Evolutionary conservation across 2,113 vertebrate genomes (phyloP).

Genomic region (Sebastes schlegelii): DNA sequence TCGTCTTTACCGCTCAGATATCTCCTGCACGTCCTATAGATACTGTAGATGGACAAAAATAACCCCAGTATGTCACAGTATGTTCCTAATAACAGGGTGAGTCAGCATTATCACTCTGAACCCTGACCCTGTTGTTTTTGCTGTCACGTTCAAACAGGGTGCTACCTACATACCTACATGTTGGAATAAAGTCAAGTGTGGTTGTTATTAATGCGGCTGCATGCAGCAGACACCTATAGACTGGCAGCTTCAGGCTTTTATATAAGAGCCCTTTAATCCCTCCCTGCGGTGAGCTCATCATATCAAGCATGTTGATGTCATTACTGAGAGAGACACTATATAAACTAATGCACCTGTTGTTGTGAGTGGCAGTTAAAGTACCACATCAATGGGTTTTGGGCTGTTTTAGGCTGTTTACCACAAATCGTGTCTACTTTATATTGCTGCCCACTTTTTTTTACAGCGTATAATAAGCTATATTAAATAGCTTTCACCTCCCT

Average conservation of each 20-base stretch:
- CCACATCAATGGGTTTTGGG: not conserved
- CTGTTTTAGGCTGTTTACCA: slow-evolving; percentile 4
- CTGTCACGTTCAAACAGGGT: slow-evolving; percentile 42
- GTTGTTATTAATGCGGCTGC: not conserved
- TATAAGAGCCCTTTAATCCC: slow-evolving; percentile 44
- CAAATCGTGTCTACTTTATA: not conserved
- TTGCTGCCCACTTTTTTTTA: not conserved
- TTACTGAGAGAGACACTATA: slow-evolving; percentile 7
- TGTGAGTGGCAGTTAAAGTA: slow-evolving; percentile 7
- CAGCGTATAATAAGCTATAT: not conserved
- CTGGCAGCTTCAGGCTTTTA: slow-evolving; percentile 35
- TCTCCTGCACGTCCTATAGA: not conserved
- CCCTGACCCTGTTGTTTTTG: slow-evolving; percentile 60
- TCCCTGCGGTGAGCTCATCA: slow-evolving; percentile 35
- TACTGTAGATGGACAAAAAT: not conserved
- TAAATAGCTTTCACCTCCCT: not conserved
- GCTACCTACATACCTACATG: slow-evolving; percentile 31
- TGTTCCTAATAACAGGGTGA: slow-evolving; percentile 27
- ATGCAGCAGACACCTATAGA: not conserved
- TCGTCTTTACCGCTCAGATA: slow-evolving; percentile 1
- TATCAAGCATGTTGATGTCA: slow-evolving; percentile 45
- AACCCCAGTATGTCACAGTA: slow-evolving; percentile 6
- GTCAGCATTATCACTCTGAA: slow-evolving; percentile 59
- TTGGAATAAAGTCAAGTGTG: slow-evolving; percentile 35
- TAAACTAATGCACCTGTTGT: slow-evolving; percentile 31